These are phyloP conservation scores for Neria commutata DNA, from an alignment of 2,888 invertebrate genomes.

Conservation along the genomic window DNA sequence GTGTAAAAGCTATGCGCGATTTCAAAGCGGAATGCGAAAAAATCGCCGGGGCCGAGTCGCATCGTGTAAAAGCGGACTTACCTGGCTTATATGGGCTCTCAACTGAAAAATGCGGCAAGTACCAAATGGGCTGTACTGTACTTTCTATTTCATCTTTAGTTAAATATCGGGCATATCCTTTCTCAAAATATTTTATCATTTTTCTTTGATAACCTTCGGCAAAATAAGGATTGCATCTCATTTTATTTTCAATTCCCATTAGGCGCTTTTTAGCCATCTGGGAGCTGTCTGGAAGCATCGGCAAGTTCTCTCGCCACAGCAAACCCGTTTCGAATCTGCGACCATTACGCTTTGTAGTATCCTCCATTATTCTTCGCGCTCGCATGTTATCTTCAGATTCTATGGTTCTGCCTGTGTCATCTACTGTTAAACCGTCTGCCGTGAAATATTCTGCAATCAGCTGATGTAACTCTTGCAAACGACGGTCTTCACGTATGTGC, in stretches of 20 bases:
- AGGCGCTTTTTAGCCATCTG: constrained; percentile 26
- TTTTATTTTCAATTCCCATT: constrained; percentile 24
- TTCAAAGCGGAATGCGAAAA: no score
- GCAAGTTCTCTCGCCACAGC: neutral
- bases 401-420: neutral
- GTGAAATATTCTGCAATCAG: constrained; percentile 7
- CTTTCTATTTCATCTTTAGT: constrained; percentile 23
- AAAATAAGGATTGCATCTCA: constrained; percentile 17
- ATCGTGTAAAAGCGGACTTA: no score
- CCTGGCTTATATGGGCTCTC: constrained; percentile 26
- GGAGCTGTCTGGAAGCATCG: constrained; percentile 6
- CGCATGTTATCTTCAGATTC: constrained; percentile 14
- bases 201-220: constrained; percentile 16
- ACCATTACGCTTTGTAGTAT: constrained; percentile 1
- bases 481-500: constrained; percentile 8
- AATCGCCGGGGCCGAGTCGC: no score
- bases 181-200: constrained; percentile 25
- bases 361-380: neutral
- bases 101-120: neutral
- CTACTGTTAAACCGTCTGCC: constrained; percentile 3
- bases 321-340: constrained; percentile 16
- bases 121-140: constrained; percentile 28
- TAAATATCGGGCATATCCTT: constrained; percentile 27
- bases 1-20: no score
- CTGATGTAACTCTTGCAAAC: neutral